Conservation (phyloP, 2,113 vertebrate species). For the Octodon degus region DNA sequence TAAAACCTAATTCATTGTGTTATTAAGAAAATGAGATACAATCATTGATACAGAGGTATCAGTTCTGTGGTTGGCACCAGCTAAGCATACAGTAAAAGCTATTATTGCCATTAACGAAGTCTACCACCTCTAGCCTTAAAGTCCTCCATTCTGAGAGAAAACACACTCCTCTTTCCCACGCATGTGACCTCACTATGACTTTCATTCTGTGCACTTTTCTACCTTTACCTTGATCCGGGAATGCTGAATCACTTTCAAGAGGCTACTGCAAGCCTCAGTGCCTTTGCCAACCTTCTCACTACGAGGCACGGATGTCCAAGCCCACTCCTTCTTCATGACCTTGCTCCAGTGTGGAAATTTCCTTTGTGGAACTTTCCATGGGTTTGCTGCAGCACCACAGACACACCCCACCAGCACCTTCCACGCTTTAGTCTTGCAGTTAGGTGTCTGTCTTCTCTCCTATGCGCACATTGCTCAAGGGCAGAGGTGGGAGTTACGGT, state of each 20-base stretch:
- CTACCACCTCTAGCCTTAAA: background rate
- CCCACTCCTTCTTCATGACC: background rate
- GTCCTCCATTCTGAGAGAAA: background rate
- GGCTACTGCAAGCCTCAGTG: background rate
- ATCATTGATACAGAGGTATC: background rate
- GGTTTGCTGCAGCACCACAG: background rate
- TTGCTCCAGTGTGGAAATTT: background rate
- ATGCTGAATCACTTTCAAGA: background rate
- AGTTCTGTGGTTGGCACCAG: background rate
- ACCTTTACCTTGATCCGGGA: background rate
- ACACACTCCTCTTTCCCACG: background rate
- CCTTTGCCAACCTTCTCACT: background rate
- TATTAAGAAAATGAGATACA: slow-evolving; percentile 25
- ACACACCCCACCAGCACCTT: background rate
- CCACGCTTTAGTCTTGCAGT: background rate
- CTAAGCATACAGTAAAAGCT: background rate
- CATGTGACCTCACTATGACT: background rate
- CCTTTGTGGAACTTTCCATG: background rate
- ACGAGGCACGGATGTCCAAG: background rate
- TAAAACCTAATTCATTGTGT: slow-evolving; percentile 28
- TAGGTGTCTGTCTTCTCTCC: background rate
- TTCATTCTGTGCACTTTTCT: background rate
- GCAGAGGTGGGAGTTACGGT: background rate
- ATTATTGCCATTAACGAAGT: background rate
- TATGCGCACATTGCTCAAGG: background rate